Evolutionary conservation across 2,797 vertebrate species (phyloP), one percentile per base, ranked within the genome.

Genomic region (Lophotriccus pileatus): DNA sequence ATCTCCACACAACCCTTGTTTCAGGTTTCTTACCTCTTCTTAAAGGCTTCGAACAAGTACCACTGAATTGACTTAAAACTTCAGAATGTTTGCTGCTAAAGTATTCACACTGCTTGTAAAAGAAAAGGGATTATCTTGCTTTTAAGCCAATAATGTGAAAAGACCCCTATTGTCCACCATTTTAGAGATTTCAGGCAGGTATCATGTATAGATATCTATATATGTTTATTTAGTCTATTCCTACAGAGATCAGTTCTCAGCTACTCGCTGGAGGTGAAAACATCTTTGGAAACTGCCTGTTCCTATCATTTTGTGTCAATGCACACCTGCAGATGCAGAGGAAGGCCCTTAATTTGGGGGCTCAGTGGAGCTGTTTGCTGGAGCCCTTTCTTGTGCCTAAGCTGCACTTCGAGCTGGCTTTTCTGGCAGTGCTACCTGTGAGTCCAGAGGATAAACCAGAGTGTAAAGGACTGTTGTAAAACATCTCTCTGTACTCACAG

Each of bases 1-100:
- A 93, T 91, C 76, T 84, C 73, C 47, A 92, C 83, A 82, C 41
- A 90, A 66, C 84, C 78, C 67, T 86, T 14, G 3, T 95, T 96
- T 97, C 47, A 55, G 67, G 24, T 79, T 95, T 95, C 79, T 89
- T 95, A 90, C 56, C 37, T 72, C 85, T 92, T 94, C 79, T 91
- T 91, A 92, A 96, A 96, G 74, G 60, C 88, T 87, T 92, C 82
- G 68, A 90, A 95, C 93, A 96, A 96, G 93, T 93, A 95, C 91
- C 39, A 46, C 84, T 79, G 90, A 96, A 96, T 96, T 94, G 37
- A 52, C 67, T 91, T 96, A 93, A 95, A 96, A 89, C 36, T 70
- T 94, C 43, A 86, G 77, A 88, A 78, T 52, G 19, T 84, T 92
- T 80, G 76, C 49, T 89, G 49, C 52, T 84, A 3, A 87, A 93